phyloP scores from a whole-genome alignment of 1,140 invertebrate genomes.

The Bombus confusus region DNA sequence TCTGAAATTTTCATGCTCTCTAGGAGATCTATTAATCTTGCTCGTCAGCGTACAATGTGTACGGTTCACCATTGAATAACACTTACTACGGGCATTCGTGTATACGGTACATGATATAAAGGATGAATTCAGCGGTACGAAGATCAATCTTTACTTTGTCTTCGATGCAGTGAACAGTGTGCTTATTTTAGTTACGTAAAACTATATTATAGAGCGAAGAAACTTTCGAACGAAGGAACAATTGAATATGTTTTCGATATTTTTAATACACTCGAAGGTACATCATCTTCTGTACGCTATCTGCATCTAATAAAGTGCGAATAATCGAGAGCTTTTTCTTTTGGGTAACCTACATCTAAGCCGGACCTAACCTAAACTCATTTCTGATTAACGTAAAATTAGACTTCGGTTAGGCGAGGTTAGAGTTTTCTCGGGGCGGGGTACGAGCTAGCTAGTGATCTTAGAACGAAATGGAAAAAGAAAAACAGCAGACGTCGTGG shows the following conservation, averaged over 20 bases:
- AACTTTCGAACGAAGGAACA: neutral
- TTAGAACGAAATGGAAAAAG: neutral
- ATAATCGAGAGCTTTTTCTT: too few species aligned
- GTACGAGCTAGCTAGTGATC: accelerated
- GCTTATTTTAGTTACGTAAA: neutral
- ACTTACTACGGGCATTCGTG: neutral
- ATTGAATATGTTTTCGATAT: neutral
- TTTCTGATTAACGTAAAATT: too few species aligned
- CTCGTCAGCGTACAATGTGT: neutral
- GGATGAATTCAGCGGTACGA: neutral
- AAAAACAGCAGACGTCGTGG: neutral
- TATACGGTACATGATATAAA: neutral
- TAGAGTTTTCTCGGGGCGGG: neutral
- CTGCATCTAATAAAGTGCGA: too few species aligned
- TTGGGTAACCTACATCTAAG: too few species aligned
- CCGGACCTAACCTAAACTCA: accelerated
- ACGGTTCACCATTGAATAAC: neutral
- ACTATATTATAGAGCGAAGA: neutral
- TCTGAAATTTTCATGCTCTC: neutral
- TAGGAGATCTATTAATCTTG: conserved; percentile 11
- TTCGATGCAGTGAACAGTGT: neutral
- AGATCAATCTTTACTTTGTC: neutral
- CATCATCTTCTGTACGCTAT: too few species aligned
- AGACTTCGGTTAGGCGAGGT: too few species aligned
- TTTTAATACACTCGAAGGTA: neutral